Evolutionary conservation across 2,113 vertebrate species (phyloP).

Genomic region (Nycticebus coucang): DNA sequence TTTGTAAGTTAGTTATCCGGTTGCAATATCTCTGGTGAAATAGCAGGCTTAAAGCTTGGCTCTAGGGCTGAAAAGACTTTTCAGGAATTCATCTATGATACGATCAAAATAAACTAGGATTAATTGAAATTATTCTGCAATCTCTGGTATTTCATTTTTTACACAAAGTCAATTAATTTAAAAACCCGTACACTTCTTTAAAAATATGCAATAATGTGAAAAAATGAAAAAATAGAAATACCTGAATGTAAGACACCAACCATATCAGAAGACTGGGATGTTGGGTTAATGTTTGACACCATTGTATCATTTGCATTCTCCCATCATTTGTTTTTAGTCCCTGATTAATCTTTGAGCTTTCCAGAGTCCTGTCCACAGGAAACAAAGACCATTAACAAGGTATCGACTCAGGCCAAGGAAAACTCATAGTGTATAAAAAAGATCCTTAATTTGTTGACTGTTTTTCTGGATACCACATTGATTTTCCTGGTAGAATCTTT

Average conservation of each 20-base stretch:
- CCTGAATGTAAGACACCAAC: background rate
- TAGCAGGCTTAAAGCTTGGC: background rate
- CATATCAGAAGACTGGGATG: background rate
- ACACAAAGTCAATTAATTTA: background rate
- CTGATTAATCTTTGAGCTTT: background rate
- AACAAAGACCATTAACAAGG: slow-evolving; percentile 2
- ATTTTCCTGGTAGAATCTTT: slow-evolving; percentile 63
- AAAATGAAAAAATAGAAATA: background rate
- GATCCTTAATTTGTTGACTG: background rate
- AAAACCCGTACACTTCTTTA: background rate
- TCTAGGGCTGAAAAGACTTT: background rate
- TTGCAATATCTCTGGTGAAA: background rate
- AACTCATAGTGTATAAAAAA: slow-evolving; percentile 17
- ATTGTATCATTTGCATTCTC: background rate
- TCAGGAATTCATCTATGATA: background rate
- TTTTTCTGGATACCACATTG: slow-evolving; percentile 61
- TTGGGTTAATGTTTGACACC: background rate
- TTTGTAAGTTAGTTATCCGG: background rate
- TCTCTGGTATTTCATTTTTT: background rate
- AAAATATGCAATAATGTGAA: background rate
- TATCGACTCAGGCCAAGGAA: background rate
- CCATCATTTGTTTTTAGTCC: background rate
- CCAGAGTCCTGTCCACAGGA: background rate
- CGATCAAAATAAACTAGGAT: background rate
- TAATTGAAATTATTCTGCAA: slow-evolving; percentile 21